Evolutionary conservation across 2,113 vertebrate genomes (phyloP), one percentile per base, ranked within the genome.

Genomic region (Solea solea): DNA sequence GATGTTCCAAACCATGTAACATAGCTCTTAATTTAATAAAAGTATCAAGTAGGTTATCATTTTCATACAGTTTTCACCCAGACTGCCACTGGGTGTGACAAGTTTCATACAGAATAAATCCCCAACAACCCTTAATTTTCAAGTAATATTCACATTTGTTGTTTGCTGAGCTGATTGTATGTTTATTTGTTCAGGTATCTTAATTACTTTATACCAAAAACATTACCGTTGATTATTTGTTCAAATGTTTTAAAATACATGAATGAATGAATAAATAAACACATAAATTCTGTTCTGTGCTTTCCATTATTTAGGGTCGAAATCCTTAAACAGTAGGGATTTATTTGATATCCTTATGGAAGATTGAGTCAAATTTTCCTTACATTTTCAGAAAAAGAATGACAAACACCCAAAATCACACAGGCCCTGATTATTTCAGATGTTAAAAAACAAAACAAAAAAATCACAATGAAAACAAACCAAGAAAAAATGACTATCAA

Each of bases 381-480:
- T 13, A 49, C 9, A 9, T 12, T 81, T 72, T 15, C 27, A 14
- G 12, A 40, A 45, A 45, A 8, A 6, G 63, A 55, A 8, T 48
- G 4, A 69, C 3, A 28, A 2, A 46, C 5, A 48, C 65, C 48
- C 41, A 16, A 64, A 66, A 42, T 28, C 5, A 65, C 15, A 42
- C 4, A 54, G 67, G 52, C 28, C 51, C n/a, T 27, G 21, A 49
- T 61, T 52, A 64, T 68, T 63, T 66, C 16, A 21, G 21, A 21
- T 21, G 21, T 21, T 21, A 21, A 21, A 21, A 21, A 21, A 21
- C 21, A 21, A 34, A 34, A 34, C 13, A 64, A 80, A 72, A 72
- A 81, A 63, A 60, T 40, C 21, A 53, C 57, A 57, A 51, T 40
- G 39, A 49, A 10, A 78, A 67, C 6, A 27, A 71, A 56, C 13